phyloP scores from a whole-genome alignment of 2,797 vertebrate species.

The Somateria mollissima region DNA sequence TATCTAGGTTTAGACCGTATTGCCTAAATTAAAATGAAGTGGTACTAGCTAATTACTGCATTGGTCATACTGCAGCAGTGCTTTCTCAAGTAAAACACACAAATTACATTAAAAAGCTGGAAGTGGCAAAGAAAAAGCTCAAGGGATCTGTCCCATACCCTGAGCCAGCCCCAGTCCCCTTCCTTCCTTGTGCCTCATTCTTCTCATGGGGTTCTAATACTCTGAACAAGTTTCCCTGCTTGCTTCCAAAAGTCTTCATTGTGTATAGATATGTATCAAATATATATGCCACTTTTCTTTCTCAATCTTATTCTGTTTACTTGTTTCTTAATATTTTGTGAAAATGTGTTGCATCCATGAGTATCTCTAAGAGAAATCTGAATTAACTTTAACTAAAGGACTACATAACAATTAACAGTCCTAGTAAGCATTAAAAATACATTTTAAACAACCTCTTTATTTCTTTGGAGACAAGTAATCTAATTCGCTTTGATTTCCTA shows the following conservation, averaged over 20 bases:
- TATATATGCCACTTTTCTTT: background rate
- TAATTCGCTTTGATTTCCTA: background rate
- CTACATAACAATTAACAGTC: background rate
- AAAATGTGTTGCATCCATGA: background rate
- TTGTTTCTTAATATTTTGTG: background rate
- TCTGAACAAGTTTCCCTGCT: background rate
- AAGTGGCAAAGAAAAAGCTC: background rate
- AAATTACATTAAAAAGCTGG: background rate
- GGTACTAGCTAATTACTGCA: background rate
- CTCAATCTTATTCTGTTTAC: background rate
- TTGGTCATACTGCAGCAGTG: background rate
- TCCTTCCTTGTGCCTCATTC: background rate
- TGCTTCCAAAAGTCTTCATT: background rate
- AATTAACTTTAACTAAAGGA: conserved; percentile 9
- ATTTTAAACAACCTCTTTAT: background rate
- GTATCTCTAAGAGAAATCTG: background rate
- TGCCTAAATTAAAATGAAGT: background rate
- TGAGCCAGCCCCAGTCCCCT: background rate
- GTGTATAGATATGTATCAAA: background rate
- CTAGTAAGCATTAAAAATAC: background rate
- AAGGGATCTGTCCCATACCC: background rate
- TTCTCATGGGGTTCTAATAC: background rate
- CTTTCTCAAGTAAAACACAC: background rate
- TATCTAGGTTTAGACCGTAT: background rate
- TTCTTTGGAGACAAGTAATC: background rate